Evolutionary conservation across 2,113 vertebrate genomes (phyloP), one percentile per base, ranked within the genome.

Genomic region (Corydoras maculifer): DNA sequence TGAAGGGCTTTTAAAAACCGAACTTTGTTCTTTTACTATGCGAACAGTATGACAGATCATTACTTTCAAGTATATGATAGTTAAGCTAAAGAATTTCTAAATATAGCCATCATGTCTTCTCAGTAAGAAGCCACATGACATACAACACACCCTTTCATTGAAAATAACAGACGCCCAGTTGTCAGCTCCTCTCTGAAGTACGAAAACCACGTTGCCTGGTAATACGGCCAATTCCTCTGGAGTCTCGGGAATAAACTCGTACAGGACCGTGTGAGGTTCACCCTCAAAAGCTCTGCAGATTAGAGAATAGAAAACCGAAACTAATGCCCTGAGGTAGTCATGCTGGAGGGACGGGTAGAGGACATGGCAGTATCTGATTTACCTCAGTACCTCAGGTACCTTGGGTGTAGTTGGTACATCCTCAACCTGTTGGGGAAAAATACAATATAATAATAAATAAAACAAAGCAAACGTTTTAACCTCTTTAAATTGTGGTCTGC

Each of bases 161-260:
- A 99, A 98, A 78, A 96, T 80, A 78, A 98, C 94, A 0, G 92
- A 94, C 0, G 94, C 97, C 97, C 97, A 99, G 79, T 97, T 98
- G 78, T 99, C 97, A 0, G 82, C 81, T 30, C 91, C 92, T 74
- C 91, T 98, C 82, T 93, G 89, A 82, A 97, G 84, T 53, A 99
- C 93, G 80, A 98, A 98, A 76, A 98, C 96, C 1, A 99, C 91
- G 71, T 99, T 99, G 29, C 96, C 97, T 0, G 94, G 93, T 83
- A 94, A 88, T 30, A 99, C 94, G 14, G 89, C 91, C 72, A 99
- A 82, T 84, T 99, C 97, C 58, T 93, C 90, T 0, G 72, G n/a
- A 0, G 94, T 98, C 87, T 95, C 93, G 0, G 96, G 94, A 57
- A 88, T 84, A 80, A 98, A 99, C 79, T 94, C 91, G 0, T 91